These are phyloP conservation scores for Alitta virens DNA, from an alignment of 2,888 invertebrate genomes.

Conservation along the genomic window DNA sequence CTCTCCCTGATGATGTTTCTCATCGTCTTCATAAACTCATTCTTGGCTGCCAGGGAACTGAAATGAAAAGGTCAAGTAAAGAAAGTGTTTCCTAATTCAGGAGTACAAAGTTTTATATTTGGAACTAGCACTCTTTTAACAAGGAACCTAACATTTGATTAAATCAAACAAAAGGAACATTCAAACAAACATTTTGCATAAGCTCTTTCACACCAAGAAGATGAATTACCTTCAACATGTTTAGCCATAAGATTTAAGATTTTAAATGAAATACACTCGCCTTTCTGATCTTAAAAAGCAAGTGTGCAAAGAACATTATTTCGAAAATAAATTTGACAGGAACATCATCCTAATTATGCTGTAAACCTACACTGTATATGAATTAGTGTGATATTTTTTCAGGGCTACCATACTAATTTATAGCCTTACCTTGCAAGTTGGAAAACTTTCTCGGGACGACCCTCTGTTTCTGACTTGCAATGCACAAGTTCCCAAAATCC, in stretches of 20 bases:
- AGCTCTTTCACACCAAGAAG: too few species aligned
- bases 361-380: too few species aligned
- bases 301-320: too few species aligned
- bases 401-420: too few species aligned
- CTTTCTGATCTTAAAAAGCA: too few species aligned
- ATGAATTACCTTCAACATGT: too few species aligned
- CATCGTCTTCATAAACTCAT: conserved; percentile 95
- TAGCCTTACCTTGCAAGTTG: conserved; percentile 90
- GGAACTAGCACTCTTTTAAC: too few species aligned
- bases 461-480: conserved; percentile 86
- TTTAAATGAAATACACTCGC: too few species aligned
- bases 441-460: conserved; percentile 93
- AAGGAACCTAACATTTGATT: background rate
- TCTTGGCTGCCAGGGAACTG: conserved; percentile 92
- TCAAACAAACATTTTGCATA: background rate
- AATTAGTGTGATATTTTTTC: too few species aligned
- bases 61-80: conserved; percentile 20
- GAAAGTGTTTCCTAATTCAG: background rate
- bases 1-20: conserved; percentile 95
- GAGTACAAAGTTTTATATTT: background rate
- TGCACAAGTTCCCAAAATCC: conserved; percentile 97
- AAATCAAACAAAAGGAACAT: background rate
- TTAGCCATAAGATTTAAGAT: too few species aligned
- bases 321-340: too few species aligned
- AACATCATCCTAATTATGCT: too few species aligned